phyloP scores from a whole-genome alignment of 2,888 invertebrate genomes.

The Syrphus vitripennis region DNA sequence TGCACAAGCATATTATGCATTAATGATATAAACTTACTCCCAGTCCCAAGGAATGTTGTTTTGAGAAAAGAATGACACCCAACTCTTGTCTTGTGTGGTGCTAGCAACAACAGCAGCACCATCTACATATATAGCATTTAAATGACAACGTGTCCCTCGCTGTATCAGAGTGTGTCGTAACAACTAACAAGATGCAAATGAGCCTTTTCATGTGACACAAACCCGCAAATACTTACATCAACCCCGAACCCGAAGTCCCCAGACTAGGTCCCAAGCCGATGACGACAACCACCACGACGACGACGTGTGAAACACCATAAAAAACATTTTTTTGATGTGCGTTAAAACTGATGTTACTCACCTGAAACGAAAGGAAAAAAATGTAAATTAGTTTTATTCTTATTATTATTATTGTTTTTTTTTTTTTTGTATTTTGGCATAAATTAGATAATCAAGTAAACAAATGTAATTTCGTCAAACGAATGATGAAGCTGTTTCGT shows the following conservation, averaged over 20 bases:
- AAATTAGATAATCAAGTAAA: slow-evolving; percentile 56
- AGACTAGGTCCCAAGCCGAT: neutral
- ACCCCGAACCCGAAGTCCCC: slow-evolving; percentile 15
- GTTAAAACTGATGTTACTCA: slow-evolving; percentile 64
- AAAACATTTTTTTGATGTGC: slow-evolving; percentile 20
- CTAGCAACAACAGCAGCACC: neutral
- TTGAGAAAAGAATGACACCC: slow-evolving; percentile 52
- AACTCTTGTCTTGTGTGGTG: slow-evolving; percentile 12
- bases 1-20: neutral
- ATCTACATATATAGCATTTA: neutral
- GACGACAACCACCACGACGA: neutral
- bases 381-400: slow-evolving; percentile 61
- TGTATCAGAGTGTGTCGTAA: slow-evolving; percentile 34
- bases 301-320: slow-evolving; percentile 47
- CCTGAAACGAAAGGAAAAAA: slow-evolving; percentile 59
- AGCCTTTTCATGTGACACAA: slow-evolving; percentile 64
- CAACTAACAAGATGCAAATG: slow-evolving; percentile 69
- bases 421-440: slow-evolving; percentile 41
- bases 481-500: slow-evolving; percentile 67
- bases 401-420: slow-evolving; percentile 12
- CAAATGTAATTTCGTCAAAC: slow-evolving; percentile 64
- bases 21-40: slow-evolving; percentile 27
- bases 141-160: slow-evolving; percentile 52
- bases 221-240: slow-evolving; percentile 54
- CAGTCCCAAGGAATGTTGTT: slow-evolving; percentile 43